Evolutionary conservation across 2,113 vertebrate species (phyloP).

Genomic region (Agapornis roseicollis): DNA sequence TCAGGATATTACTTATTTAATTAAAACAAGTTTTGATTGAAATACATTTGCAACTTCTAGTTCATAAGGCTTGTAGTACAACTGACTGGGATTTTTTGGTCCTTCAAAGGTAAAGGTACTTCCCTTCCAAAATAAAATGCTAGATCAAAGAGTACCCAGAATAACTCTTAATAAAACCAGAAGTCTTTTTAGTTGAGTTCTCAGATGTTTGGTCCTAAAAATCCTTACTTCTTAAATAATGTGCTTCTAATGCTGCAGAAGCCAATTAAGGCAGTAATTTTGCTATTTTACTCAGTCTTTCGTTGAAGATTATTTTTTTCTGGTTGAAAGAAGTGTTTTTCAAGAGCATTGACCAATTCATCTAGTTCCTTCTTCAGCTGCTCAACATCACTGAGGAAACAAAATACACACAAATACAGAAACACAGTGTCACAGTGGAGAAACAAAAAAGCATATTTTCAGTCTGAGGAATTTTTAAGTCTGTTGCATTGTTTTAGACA

Average conservation of each 20-base stretch:
- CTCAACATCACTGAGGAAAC: conserved; percentile 78
- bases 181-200: background rate
- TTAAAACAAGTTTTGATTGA: conserved; percentile 18
- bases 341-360: conserved; percentile 83
- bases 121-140: background rate
- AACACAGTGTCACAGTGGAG: background rate
- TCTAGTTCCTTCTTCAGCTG: conserved; percentile 88
- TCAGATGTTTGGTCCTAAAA: conserved; percentile 23
- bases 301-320: conserved; percentile 88
- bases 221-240: conserved; percentile 26
- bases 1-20: conserved; percentile 5
- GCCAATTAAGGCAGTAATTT: background rate
- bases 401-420: background rate
- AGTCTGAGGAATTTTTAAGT: background rate
- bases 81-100: background rate
- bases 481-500: background rate
- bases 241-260: background rate
- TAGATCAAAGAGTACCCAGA: background rate
- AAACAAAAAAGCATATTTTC: background rate
- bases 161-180: background rate
- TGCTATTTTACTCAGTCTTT: conserved; percentile 78
- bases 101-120: background rate
- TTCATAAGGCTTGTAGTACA: background rate
- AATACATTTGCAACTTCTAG: conserved; percentile 8
- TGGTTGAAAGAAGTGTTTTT: conserved; percentile 94